Conservation (phyloP, 2,797 vertebrate species). For the Rhinoraja longicauda region DNA sequence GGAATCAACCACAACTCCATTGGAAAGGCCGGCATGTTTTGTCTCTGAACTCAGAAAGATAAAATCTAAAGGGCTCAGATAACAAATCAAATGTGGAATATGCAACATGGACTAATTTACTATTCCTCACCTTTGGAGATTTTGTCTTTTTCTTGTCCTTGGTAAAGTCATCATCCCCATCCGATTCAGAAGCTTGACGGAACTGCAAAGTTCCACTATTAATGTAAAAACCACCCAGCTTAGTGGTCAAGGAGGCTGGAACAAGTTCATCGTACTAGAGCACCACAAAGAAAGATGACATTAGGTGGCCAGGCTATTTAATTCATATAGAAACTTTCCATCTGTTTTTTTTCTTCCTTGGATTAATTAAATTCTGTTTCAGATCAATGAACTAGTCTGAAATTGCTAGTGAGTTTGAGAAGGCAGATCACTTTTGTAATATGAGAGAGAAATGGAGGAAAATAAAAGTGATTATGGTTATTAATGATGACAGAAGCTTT, state of each 20-base stretch:
- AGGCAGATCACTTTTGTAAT: background rate
- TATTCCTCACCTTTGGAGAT: slow-evolving; percentile 63
- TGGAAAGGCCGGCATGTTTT: background rate
- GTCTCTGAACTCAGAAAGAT: background rate
- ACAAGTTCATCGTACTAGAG: slow-evolving; percentile 86
- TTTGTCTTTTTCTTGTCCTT: slow-evolving; percentile 62
- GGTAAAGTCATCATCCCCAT: slow-evolving; percentile 60
- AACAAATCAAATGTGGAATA: background rate
- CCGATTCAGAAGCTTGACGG: slow-evolving; percentile 71
- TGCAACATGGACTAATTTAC: background rate
- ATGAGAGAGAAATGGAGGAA: background rate
- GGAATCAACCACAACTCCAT: background rate
- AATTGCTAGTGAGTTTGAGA: background rate
- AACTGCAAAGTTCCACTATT: slow-evolving; percentile 85
- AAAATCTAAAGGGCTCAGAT: background rate
- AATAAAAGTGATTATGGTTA: too few species aligned
- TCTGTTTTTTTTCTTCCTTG: background rate
- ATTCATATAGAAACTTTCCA: background rate
- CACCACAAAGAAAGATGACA: background rate
- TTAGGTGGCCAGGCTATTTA: slow-evolving; percentile 4
- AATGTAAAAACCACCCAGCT: slow-evolving; percentile 89
- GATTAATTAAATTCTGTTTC: background rate
- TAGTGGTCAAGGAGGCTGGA: slow-evolving; percentile 81
- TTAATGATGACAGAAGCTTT: too few species aligned
- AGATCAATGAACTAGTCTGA: background rate